phyloP scores from a whole-genome alignment of 2,797 vertebrate genomes.

The Alosa sapidissima region DNA sequence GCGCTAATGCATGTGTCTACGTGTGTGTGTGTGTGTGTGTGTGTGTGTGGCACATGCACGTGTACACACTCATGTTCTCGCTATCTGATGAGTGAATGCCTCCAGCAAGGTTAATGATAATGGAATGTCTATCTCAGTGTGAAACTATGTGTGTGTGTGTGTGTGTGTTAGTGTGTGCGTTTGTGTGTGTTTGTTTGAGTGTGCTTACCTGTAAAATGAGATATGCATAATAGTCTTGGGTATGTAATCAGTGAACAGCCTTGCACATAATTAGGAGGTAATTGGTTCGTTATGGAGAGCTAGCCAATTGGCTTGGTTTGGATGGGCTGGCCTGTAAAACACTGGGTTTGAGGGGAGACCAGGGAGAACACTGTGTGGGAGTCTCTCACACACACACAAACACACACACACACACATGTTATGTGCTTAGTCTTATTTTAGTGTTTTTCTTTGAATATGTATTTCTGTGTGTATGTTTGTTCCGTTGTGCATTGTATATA shows the following conservation, averaged over 20 bases:
- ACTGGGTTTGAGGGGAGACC: too few species aligned
- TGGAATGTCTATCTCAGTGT: not conserved
- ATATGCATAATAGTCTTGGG: not conserved
- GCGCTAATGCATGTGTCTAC: not conserved
- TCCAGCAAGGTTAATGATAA: slow-evolving; percentile 21
- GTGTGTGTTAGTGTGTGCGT: not conserved
- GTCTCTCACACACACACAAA: too few species aligned
- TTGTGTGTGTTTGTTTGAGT: slow-evolving; percentile 1
- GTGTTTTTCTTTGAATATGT: not conserved
- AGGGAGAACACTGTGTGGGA: not conserved
- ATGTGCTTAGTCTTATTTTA: too few species aligned
- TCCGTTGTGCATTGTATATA: not conserved
- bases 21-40: not conserved
- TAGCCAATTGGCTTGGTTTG: slow-evolving; percentile 1
- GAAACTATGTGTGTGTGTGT: slow-evolving; percentile 8
- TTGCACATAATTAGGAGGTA: not conserved
- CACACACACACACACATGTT: too few species aligned
- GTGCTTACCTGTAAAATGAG: slow-evolving; percentile 32
- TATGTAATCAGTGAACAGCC: slow-evolving; percentile 8
- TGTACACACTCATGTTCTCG: not conserved
- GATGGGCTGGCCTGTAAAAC: not conserved
- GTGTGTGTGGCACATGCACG: not conserved
- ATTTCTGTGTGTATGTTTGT: not conserved
- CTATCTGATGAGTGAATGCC: slow-evolving; percentile 34
- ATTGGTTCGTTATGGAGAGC: slow-evolving; percentile 8